Percentiles rank a stretch among this genome's conserved stretches.
Evolutionary conservation across 2,113 vertebrate species (phyloP).

Genomic region (Gambusia affinis): DNA sequence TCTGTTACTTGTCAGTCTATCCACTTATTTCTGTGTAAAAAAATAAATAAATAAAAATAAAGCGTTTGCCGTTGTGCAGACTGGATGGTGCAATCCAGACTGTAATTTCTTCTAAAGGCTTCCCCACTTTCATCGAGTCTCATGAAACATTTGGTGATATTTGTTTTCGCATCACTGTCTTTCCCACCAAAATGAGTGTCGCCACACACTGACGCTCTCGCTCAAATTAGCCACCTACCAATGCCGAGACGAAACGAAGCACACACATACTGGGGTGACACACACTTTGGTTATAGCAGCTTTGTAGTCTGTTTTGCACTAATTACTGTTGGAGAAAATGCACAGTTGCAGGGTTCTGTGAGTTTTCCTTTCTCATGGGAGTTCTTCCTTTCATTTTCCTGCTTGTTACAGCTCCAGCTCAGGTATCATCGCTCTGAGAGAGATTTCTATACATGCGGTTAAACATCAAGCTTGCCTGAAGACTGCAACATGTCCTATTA

Average conservation of each 20-base stretch:
- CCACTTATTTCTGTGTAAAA: neutral
- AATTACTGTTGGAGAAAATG: conserved; percentile 44
- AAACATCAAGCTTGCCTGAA: neutral
- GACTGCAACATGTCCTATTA: neutral
- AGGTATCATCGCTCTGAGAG: neutral
- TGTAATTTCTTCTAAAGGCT: conserved; percentile 24
- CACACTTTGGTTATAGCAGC: conserved; percentile 1
- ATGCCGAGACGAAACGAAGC: neutral
- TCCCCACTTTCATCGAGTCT: conserved; percentile 22
- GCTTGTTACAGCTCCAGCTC: conserved; percentile 11
- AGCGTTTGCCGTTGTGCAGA: conserved; percentile 4
- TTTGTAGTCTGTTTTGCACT: conserved; percentile 34
- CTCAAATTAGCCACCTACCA: conserved; percentile 12
- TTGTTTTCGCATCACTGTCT: conserved; percentile 13
- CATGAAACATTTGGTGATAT: conserved; percentile 24
- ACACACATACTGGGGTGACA: neutral
- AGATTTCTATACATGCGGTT: conserved; percentile 5
- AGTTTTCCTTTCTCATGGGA: conserved; percentile 4
- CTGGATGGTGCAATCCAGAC: conserved; percentile 15
- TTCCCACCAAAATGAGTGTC: conserved; percentile 22
- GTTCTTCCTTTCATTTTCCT: conserved; percentile 1
- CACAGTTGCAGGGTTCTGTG: conserved; percentile 15
- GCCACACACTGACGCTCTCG: conserved; percentile 20
- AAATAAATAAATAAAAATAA: neutral
- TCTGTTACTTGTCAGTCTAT: neutral